Percentiles rank a stretch among this genome's conserved stretches.
Evolutionary conservation across 2,113 vertebrate genomes (phyloP).

Genomic region (Malurus cyaneus): DNA sequence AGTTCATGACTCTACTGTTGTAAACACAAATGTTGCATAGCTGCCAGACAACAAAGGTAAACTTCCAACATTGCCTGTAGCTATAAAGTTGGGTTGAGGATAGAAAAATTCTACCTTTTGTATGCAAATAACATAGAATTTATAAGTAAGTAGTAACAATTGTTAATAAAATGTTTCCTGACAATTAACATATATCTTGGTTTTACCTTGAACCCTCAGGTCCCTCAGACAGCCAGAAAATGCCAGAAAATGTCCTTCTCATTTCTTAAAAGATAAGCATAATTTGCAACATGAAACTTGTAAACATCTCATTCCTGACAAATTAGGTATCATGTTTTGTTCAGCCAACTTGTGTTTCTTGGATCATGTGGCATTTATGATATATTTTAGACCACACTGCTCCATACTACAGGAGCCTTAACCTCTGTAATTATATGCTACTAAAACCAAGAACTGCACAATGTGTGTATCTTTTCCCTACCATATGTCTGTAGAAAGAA

Average conservation of each 20-base stretch:
- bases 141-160: background rate
- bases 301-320: slow-evolving; percentile 37
- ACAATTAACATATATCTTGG: background rate
- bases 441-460: slow-evolving; percentile 45
- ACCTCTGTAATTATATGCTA: slow-evolving; percentile 39
- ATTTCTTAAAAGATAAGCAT: slow-evolving; percentile 36
- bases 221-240: background rate
- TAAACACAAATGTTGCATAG: background rate
- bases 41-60: background rate
- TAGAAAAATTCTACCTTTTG: background rate
- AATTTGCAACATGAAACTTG: slow-evolving; percentile 5
- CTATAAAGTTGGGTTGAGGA: background rate
- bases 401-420: slow-evolving; percentile 12
- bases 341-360: slow-evolving; percentile 44
- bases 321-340: background rate
- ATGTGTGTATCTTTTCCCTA: slow-evolving; percentile 42
- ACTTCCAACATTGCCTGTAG: background rate
- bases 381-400: background rate
- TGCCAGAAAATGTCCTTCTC: background rate
- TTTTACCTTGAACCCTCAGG: background rate
- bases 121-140: background rate
- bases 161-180: background rate
- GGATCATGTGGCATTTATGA: background rate
- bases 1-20: background rate
- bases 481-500: background rate